These are phyloP conservation scores for Sesamia nonagrioides DNA, from an alignment of 1,140 invertebrate genomes.

Conservation along the genomic window DNA sequence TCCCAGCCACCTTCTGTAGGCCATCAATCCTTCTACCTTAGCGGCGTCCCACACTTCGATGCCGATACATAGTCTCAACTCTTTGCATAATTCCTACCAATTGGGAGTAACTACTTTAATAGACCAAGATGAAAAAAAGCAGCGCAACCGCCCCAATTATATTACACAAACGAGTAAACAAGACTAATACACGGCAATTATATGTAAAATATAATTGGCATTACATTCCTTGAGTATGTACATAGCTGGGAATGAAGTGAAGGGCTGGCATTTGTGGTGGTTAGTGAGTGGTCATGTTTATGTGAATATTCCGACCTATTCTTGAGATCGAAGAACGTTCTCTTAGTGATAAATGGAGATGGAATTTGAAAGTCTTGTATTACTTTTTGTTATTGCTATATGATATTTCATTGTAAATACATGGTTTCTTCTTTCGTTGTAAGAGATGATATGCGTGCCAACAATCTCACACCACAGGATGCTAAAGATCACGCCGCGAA, in stretches of 20 bases:
- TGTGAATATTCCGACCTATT: conserved; percentile 16
- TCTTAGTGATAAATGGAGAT: neutral
- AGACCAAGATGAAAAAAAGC: neutral
- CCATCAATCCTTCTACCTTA: too few species aligned
- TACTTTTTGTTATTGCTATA: too few species aligned
- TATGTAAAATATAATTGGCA: conserved; percentile 17
- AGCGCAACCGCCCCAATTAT: conserved; percentile 6
- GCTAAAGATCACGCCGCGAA: too few species aligned
- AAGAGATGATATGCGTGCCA: too few species aligned
- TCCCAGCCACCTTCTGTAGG: too few species aligned
- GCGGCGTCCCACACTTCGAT: too few species aligned
- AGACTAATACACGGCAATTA: conserved; percentile 33
- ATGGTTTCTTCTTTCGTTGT: too few species aligned
- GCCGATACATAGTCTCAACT: too few species aligned
- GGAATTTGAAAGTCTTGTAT: neutral
- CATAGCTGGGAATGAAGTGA: conserved; percentile 2
- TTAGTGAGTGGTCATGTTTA: neutral
- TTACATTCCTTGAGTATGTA: neutral
- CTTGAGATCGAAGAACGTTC: conserved; percentile 5
- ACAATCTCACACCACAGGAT: too few species aligned
- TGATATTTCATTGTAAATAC: too few species aligned
- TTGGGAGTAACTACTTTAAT: neutral
- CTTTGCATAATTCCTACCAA: too few species aligned
- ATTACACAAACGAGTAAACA: neutral
- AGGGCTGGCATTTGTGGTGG: conserved; percentile 18